Conservation (phyloP, 2,888 invertebrate species). For the Sericinus montela region DNA sequence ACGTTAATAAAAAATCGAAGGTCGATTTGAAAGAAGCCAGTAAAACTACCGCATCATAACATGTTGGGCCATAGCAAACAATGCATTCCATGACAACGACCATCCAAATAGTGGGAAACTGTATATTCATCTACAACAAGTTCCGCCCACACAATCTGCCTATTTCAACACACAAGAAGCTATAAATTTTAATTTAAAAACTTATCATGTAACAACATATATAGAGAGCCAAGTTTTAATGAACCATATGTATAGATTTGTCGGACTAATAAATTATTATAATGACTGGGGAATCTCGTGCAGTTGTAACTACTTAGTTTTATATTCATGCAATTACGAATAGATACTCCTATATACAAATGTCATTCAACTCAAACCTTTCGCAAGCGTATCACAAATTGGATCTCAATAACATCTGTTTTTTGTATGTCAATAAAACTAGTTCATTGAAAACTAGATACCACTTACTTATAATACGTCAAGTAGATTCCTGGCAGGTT, state of each 20-base stretch:
- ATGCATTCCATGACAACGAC: slow-evolving; percentile 24
- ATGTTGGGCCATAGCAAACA: slow-evolving; percentile 22
- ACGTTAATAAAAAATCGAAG: slow-evolving; percentile 10
- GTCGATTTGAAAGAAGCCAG: slow-evolving; percentile 15
- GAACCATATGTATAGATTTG: slow-evolving; percentile 37
- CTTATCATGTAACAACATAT: slow-evolving; percentile 46
- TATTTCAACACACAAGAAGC: slow-evolving; percentile 72
- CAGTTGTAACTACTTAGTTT: slow-evolving; percentile 21
- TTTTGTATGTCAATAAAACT: no score
- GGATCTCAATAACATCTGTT: background rate
- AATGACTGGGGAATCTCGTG: slow-evolving; percentile 6
- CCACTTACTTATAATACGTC: no score
- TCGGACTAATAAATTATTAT: slow-evolving; percentile 22
- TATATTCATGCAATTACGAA: slow-evolving; percentile 2
- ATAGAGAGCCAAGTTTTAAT: slow-evolving; percentile 30
- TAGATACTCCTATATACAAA: background rate
- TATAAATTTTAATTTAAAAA: slow-evolving; percentile 75
- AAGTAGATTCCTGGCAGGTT: no score
- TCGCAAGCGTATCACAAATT: background rate
- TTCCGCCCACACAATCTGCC: slow-evolving; percentile 60
- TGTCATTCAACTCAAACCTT: background rate
- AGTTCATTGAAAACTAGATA: no score
- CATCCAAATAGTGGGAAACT: slow-evolving; percentile 27
- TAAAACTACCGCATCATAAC: slow-evolving; percentile 16
- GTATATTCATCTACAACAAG: slow-evolving; percentile 30